Percentiles rank a stretch among this genome's conserved stretches.
These are phyloP conservation scores for Pseudochirops corinnae DNA, from an alignment of 2,797 vertebrate genomes.

Conservation along the genomic window DNA sequence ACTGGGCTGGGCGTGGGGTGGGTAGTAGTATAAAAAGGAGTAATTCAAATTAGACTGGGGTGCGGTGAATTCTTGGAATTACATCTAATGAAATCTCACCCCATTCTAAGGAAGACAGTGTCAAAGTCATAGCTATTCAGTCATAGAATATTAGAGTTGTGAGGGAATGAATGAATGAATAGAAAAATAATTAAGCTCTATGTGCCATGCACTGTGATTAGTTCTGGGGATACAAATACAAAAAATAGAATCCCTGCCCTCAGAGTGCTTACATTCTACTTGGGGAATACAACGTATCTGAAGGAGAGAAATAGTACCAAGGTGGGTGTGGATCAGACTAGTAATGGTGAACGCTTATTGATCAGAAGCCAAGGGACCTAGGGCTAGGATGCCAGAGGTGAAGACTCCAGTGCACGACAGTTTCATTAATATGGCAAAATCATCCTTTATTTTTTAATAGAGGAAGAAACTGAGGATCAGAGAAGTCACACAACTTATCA, in stretches of 20 bases:
- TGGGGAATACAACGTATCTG: not conserved
- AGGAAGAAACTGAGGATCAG: not conserved
- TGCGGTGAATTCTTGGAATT: not conserved
- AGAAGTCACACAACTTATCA: not conserved
- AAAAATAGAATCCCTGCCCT: not conserved
- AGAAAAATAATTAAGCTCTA: not conserved
- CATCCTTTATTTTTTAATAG: not conserved
- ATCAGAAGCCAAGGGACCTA: not conserved
- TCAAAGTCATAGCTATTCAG: not conserved
- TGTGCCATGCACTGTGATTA: not conserved
- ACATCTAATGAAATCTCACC: slow-evolving; percentile 50
- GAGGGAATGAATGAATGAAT: not conserved
- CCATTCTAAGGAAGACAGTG: slow-evolving; percentile 45
- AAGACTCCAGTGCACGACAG: not conserved
- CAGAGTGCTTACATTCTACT: not conserved
- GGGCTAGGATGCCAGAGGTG: not conserved
- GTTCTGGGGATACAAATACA: not conserved
- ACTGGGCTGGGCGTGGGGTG: not conserved
- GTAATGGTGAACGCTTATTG: not conserved
- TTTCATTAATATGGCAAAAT: not conserved
- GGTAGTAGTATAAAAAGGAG: not conserved
- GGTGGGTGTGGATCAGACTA: not conserved
- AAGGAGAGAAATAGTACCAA: not conserved
- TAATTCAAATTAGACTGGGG: not conserved
- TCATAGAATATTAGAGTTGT: not conserved